These are phyloP conservation scores for Carassius auratus DNA, from an alignment of 2,113 vertebrate species.

Conservation along the genomic window DNA sequence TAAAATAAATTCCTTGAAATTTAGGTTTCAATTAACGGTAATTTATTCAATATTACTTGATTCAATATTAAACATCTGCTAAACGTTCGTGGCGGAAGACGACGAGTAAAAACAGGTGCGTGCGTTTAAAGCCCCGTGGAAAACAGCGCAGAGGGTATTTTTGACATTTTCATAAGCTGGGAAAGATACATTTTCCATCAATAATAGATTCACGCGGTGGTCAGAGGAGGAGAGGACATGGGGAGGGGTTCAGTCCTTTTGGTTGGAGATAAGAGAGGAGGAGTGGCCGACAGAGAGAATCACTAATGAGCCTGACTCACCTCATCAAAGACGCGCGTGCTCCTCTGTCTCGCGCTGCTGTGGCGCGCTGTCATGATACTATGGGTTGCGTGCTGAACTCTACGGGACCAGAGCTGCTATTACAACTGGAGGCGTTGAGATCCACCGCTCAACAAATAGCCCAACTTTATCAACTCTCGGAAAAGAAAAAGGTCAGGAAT, in stretches of 20 bases:
- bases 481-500: conserved; percentile 79
- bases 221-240: conserved; percentile 66
- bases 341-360: conserved; percentile 48
- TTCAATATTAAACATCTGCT: background rate
- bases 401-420: conserved; percentile 78
- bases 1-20: no score
- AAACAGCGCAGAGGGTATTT: conserved; percentile 17
- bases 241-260: conserved; percentile 80
- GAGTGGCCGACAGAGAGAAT: conserved; percentile 79
- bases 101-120: conserved; percentile 59
- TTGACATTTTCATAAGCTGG: conserved; percentile 39
- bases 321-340: conserved; percentile 73
- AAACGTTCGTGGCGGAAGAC: conserved; percentile 15
- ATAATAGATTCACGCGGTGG: conserved; percentile 75
- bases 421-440: conserved; percentile 80
- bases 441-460: conserved; percentile 76
- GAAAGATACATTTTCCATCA: conserved; percentile 50
- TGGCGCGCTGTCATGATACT: conserved; percentile 64
- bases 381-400: conserved; percentile 83
- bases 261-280: conserved; percentile 84
- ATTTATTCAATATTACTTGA: no score
- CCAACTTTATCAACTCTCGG: conserved; percentile 75
- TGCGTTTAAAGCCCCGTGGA: conserved; percentile 31
- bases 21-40: no score
- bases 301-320: conserved; percentile 77